These are phyloP conservation scores for Stramonita haemastoma DNA, from an alignment of 2,888 invertebrate genomes.

Conservation along the genomic window DNA sequence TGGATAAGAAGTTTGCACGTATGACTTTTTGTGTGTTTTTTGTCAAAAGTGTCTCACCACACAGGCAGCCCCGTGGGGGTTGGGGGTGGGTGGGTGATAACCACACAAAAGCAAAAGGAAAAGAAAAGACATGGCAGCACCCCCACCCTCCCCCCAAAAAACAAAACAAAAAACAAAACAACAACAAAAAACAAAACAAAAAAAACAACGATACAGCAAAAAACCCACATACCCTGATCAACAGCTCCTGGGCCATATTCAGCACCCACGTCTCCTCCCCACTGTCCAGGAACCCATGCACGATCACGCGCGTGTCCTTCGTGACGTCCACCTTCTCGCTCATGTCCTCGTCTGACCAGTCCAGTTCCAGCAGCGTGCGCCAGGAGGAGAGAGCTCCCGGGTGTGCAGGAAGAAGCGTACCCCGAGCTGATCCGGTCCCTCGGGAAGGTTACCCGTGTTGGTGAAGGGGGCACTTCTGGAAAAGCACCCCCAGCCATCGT, in stretches of 20 bases:
- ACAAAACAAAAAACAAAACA: too few species aligned
- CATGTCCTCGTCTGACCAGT: conserved; percentile 33
- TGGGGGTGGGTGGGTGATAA: too few species aligned
- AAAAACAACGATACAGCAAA: too few species aligned
- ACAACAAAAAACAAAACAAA: too few species aligned
- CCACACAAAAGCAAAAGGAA: too few species aligned
- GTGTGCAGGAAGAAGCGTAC: conserved; percentile 59
- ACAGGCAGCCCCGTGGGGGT: too few species aligned
- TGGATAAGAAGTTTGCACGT: too few species aligned
- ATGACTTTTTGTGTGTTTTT: too few species aligned
- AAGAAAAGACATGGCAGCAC: too few species aligned
- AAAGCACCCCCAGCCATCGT: conserved; percentile 85
- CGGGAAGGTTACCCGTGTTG: conserved; percentile 78
- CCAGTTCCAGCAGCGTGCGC: conserved; percentile 35
- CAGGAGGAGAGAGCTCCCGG: conserved; percentile 22
- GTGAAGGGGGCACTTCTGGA: conserved; percentile 83
- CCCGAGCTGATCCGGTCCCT: conserved; percentile 54
- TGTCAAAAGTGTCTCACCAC: too few species aligned
- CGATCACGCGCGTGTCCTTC: conserved; percentile 58
- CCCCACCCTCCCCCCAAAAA: too few species aligned
- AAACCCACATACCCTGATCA: conserved; percentile 48
- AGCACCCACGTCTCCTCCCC: conserved; percentile 59
- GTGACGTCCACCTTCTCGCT: conserved; percentile 48
- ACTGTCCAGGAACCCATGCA: conserved; percentile 66
- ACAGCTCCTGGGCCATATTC: conserved; percentile 55